phyloP scores from a whole-genome alignment of 2,797 vertebrate species.

The Amphiprion clarkii region DNA sequence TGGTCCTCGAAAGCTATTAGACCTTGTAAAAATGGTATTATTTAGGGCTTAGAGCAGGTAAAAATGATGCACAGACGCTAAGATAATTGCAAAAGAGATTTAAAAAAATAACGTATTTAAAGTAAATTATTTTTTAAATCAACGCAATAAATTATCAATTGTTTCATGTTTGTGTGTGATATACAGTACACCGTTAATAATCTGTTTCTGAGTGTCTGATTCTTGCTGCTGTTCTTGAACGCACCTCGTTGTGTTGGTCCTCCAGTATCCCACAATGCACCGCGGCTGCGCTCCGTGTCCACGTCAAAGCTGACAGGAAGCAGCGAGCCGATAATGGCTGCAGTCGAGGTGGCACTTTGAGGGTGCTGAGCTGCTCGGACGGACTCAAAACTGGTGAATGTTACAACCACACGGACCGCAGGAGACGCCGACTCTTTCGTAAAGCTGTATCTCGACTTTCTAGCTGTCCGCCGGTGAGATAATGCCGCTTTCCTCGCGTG shows the following conservation, averaged over 20 bases:
- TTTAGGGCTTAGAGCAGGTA: too few relatives aligned
- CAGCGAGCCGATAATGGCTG: conserved; percentile 77
- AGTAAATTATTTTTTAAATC: too few relatives aligned
- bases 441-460: not conserved
- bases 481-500: conserved; percentile 30
- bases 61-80: too few relatives aligned
- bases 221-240: not conserved
- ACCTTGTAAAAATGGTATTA: too few relatives aligned
- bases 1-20: too few relatives aligned
- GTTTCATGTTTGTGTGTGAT: too few relatives aligned
- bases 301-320: conserved; percentile 82
- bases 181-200: too few relatives aligned
- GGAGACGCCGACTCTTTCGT: not conserved
- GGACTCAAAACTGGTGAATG: conserved; percentile 28
- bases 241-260: conserved; percentile 71
- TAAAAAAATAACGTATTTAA: too few relatives aligned
- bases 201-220: not conserved
- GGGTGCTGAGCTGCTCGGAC: conserved; percentile 21
- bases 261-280: conserved; percentile 86
- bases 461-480: not conserved
- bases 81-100: too few relatives aligned
- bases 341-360: conserved; percentile 84
- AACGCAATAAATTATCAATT: too few relatives aligned
- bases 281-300: conserved; percentile 67
- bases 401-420: not conserved